Evolutionary conservation across 2,888 invertebrate genomes (phyloP).

Genomic region (Mythimna albipuncta): DNA sequence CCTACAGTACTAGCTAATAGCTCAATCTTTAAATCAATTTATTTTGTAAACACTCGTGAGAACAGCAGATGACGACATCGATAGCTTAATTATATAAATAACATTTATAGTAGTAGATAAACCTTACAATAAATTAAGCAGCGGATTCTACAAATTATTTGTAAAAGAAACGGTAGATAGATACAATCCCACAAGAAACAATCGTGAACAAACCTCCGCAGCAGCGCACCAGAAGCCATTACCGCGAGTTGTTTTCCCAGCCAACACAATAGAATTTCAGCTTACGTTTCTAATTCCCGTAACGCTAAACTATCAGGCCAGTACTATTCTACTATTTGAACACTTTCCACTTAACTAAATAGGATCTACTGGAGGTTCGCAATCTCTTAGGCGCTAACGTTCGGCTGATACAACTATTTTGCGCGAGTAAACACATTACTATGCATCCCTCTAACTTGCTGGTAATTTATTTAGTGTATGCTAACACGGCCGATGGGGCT

Average conservation of each 20-base stretch:
- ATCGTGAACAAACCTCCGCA: conserved; percentile 6
- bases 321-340: conserved; percentile 54
- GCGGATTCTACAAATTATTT: neutral
- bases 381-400: conserved; percentile 59
- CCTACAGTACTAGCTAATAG: conserved; percentile 2
- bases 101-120: neutral
- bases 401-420: conserved; percentile 52
- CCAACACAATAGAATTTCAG: conserved; percentile 57
- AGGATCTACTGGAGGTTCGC: conserved; percentile 43
- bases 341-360: conserved; percentile 62
- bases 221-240: conserved; percentile 40
- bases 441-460: conserved; percentile 60
- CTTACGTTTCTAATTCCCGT: conserved; percentile 61
- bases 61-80: conserved; percentile 3
- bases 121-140: neutral
- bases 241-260: conserved; percentile 47
- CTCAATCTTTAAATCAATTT: neutral
- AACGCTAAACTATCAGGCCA: conserved; percentile 58
- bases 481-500: conserved; percentile 49
- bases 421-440: conserved; percentile 58
- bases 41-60: conserved; percentile 4
- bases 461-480: conserved; percentile 66
- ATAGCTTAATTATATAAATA: neutral
- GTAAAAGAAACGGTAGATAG: conserved; percentile 1
- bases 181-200: conserved; percentile 9